These are phyloP conservation scores for Ceratitis capitata DNA, from an alignment of 1,140 invertebrate species.

Conservation along the genomic window DNA sequence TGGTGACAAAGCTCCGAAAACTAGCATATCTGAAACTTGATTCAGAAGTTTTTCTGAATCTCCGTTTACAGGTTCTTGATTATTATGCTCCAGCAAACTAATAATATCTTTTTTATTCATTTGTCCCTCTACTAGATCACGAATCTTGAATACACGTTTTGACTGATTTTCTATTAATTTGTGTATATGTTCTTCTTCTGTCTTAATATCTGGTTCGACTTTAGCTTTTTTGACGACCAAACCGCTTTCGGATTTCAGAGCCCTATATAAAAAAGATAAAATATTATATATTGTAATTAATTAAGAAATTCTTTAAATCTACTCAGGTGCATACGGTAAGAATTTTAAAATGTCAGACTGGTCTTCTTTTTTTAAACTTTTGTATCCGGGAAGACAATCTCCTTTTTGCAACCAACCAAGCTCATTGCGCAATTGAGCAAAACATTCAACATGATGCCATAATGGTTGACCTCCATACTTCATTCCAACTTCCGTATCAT, in stretches of 20 bases:
- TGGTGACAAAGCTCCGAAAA: constrained; percentile 83
- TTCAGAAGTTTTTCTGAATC: constrained; percentile 78
- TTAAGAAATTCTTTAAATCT: not conserved
- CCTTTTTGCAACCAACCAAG: constrained; percentile 80
- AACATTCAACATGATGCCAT: constrained; percentile 96
- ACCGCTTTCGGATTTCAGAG: constrained; percentile 70
- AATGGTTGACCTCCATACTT: constrained; percentile 82
- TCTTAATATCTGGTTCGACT: constrained; percentile 69
- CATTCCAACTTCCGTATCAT: constrained; percentile 79
- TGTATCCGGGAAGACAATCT: constrained; percentile 78
- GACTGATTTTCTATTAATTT: constrained; percentile 80
- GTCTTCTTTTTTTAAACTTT: constrained; percentile 78
- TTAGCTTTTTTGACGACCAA: constrained; percentile 76
- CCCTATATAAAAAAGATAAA: constrained; percentile 55
- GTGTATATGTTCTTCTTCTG: constrained; percentile 66
- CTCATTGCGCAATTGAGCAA: constrained; percentile 71
- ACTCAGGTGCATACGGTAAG: constrained; percentile 50
- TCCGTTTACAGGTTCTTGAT: constrained; percentile 74
- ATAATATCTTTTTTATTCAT: constrained; percentile 73
- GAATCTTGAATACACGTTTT: constrained; percentile 78
- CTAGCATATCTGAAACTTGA: constrained; percentile 82
- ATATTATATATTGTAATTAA: not conserved
- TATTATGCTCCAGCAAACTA: constrained; percentile 77
- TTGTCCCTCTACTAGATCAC: constrained; percentile 66
- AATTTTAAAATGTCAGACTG: constrained; percentile 72